phyloP scores from a whole-genome alignment of 1,140 invertebrate species.

The Trissolcus basalis region DNA sequence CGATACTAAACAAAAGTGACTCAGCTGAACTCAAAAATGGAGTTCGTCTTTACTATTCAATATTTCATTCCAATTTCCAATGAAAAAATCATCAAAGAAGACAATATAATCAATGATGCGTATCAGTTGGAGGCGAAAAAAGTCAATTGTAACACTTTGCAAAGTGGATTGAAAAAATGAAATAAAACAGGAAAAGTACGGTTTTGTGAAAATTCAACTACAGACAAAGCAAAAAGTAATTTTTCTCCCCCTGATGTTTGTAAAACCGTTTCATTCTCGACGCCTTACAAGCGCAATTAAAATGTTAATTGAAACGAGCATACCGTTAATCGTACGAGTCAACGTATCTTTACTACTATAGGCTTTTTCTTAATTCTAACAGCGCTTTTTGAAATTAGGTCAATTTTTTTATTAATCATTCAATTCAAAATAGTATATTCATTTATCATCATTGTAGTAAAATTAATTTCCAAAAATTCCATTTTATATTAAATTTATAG shows the following conservation, averaged over 20 bases:
- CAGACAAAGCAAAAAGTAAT: conserved; percentile 35
- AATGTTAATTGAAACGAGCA: conserved; percentile 65
- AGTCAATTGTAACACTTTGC: background rate
- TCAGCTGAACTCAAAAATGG: conserved; percentile 5
- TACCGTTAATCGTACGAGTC: conserved; percentile 63
- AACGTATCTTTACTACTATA: conserved; percentile 22
- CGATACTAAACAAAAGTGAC: conserved; percentile 42
- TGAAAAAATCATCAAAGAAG: too few species aligned
- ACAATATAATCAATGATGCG: too few species aligned
- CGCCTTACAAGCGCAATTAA: conserved; percentile 60
- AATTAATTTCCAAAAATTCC: too few species aligned
- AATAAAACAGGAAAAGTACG: background rate
- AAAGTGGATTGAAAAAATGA: background rate
- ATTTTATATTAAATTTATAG: too few species aligned
- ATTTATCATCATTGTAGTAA: too few species aligned
- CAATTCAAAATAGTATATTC: too few species aligned
- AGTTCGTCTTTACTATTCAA: background rate
- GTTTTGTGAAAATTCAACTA: conserved; percentile 22
- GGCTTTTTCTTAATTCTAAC: conserved; percentile 16
- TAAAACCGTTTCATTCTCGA: conserved; percentile 55
- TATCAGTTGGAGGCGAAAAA: too few species aligned
- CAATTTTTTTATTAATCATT: background rate
- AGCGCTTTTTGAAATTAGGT: conserved; percentile 36
- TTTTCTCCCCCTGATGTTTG: conserved; percentile 39
- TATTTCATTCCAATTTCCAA: background rate